Evolutionary conservation across 2,888 invertebrate species (phyloP).

Genomic region (Cepaea hortensis): DNA sequence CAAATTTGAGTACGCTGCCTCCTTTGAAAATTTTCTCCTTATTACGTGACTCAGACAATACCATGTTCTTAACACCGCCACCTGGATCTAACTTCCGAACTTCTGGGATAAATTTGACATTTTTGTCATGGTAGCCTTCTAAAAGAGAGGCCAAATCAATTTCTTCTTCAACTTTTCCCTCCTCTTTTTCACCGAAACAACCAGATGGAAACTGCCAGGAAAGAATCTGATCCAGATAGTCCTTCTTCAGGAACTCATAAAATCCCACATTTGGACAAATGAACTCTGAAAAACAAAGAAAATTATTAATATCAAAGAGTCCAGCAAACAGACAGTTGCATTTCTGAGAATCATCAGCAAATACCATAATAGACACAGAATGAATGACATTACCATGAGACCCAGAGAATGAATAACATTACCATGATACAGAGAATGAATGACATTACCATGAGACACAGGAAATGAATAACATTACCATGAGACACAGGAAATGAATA

Average conservation of each 20-base stretch:
- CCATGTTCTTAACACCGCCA: background rate
- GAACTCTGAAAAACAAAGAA: constrained; percentile 64
- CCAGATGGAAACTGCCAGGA: constrained; percentile 71
- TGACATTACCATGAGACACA: too few relatives aligned
- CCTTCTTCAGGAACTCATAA: constrained; percentile 70
- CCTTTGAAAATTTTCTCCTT: background rate
- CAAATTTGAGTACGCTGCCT: background rate
- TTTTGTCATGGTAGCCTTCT: constrained; percentile 33
- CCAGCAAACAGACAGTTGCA: background rate
- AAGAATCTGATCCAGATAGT: constrained; percentile 70
- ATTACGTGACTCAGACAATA: background rate
- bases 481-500: too few relatives aligned
- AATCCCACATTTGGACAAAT: constrained; percentile 73
- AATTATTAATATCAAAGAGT: background rate
- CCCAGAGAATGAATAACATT: too few relatives aligned
- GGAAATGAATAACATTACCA: too few relatives aligned
- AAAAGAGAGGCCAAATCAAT: constrained; percentile 8
- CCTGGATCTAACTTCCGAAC: background rate
- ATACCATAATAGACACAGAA: too few relatives aligned
- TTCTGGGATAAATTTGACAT: background rate
- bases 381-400: too few relatives aligned
- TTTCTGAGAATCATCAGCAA: too few relatives aligned
- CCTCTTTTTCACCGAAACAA: constrained; percentile 67
- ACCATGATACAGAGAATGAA: too few relatives aligned
- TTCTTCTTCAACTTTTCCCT: background rate